A percentile compares a stretch with the other conserved stretches of the same genome.
Conservation (phyloP, 2,888 invertebrate genomes). For the Clanis bilineata region DNA sequence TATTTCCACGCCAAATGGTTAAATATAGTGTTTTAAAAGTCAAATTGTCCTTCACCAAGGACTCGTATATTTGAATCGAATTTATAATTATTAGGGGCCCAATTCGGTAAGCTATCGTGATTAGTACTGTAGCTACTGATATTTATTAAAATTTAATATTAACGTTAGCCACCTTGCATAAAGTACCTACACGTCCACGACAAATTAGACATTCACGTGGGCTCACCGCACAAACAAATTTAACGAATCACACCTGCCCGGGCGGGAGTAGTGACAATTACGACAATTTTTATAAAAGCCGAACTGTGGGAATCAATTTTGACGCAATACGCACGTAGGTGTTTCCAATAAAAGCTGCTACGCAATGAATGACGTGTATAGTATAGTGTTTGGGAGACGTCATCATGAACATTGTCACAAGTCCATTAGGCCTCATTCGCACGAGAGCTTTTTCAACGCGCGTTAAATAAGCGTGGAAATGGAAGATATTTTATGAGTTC, state of each 20-base stretch:
- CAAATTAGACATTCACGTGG: slow-evolving; percentile 60
- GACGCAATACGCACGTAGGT: slow-evolving; percentile 28
- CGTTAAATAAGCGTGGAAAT: too few species aligned
- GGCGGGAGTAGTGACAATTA: slow-evolving; percentile 52
- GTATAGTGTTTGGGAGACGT: slow-evolving; percentile 16
- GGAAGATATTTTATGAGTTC: too few species aligned
- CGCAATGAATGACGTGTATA: slow-evolving; percentile 7
- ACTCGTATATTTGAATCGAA: neutral
- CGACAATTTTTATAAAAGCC: slow-evolving; percentile 54
- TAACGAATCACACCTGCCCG: slow-evolving; percentile 71
- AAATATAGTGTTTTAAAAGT: slow-evolving; percentile 7
- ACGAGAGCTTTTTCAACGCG: too few species aligned
- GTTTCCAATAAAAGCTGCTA: slow-evolving; percentile 23
- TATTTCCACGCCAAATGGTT: slow-evolving; percentile 13
- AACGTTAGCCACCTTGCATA: neutral
- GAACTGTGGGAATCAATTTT: slow-evolving; percentile 52
- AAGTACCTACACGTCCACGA: slow-evolving; percentile 30
- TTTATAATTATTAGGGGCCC: too few species aligned
- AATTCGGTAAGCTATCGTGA: neutral
- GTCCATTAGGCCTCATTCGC: too few species aligned
- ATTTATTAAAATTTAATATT: neutral
- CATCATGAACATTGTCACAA: slow-evolving; percentile 7
- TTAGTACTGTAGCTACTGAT: neutral
- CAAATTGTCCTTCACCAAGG: neutral
- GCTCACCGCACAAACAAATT: slow-evolving; percentile 40